A percentile compares a stretch with the other conserved stretches of the same genome.
Evolutionary conservation across 2,888 invertebrate genomes (phyloP).

Genomic region (Serripes groenlandicus): DNA sequence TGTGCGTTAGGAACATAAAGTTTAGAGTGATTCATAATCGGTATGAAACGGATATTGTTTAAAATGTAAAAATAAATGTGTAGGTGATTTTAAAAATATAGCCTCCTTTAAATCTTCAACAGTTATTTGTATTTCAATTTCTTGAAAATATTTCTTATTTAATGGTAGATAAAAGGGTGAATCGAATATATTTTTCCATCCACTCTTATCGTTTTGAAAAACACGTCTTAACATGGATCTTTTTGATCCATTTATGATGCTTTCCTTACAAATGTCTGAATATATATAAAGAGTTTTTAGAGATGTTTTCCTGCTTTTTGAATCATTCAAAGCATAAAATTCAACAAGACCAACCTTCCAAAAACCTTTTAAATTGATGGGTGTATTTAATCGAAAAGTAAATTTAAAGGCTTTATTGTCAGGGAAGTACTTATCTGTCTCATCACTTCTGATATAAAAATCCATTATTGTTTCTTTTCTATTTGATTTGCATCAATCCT

Average conservation of each 20-base stretch:
- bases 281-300: not conserved
- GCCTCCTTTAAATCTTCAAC: not conserved
- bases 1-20: constrained; percentile 26
- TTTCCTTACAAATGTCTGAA: constrained; percentile 15
- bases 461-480: constrained; percentile 49
- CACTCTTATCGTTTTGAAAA: constrained; percentile 7
- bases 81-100: not conserved
- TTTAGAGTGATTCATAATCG: constrained; percentile 28
- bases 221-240: constrained; percentile 11
- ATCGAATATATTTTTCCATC: not conserved
- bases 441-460: constrained; percentile 35
- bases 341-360: constrained; percentile 10
- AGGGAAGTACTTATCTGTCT: constrained; percentile 36
- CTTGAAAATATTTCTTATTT: constrained; percentile 11
- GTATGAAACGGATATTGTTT: constrained; percentile 4
- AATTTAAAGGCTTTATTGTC: constrained; percentile 46
- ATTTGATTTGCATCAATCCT: constrained; percentile 46
- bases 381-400: constrained; percentile 30
- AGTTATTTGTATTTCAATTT: constrained; percentile 13
- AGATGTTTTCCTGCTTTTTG: not conserved
- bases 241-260: constrained; percentile 6
- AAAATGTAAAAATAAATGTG: not conserved
- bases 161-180: constrained; percentile 8
- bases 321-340: constrained; percentile 1
- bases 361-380: constrained; percentile 3